Base-by-base conservation (phyloP, 2,113 vertebrate species). In the Genyomyrus donnyi region DNA sequence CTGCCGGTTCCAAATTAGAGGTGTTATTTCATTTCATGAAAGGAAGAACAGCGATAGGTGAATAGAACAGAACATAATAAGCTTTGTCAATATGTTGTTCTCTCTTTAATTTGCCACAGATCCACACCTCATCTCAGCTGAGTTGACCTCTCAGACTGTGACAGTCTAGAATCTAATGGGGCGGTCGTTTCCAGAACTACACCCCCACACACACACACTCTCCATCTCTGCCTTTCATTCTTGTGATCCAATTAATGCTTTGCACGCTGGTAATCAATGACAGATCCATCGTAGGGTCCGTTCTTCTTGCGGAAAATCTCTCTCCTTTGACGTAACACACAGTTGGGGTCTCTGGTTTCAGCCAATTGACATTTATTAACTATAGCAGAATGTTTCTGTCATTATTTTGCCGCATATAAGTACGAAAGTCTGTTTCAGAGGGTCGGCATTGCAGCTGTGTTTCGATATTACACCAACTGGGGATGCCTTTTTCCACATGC, bases 201-300 rank as follows among this genome's bases (percentile, higher is more conserved):
- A 35, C 45, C 2, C 21, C 45, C 42, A 42, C 13, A 13, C 11
- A 48, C 50, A 52, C 50, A 17, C 50, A 17, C n/a, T 49, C 89
- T 39, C n/a, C 46, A 31, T 87, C 49, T 24, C 58, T 87, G 56
- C 83, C n/a, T 74, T 85, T 86, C 46, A 10, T 66, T 87, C 85
- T 58, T 53, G 58, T 70, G 85, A 90, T 90, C 58, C 58, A 90
- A 70, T 85, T 85, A 8, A 19, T 87, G 58, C 39, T 70, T 74
- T 49, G 48, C 45, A n/a, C 19, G n/a, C 5, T 5, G 42, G 52
- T 90, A 70, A 87, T 86, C 70, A 50, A 52, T n/a, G 74, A 84
- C 70, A 89, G 88, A 50, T 39, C 49, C 35, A 45, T 17, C 70
- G 42, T 48, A 58, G 49, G 70, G 52, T 42, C 74, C 74, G 35